Evolutionary conservation across 2,113 vertebrate species (phyloP).

Genomic region (Procavia capensis): DNA sequence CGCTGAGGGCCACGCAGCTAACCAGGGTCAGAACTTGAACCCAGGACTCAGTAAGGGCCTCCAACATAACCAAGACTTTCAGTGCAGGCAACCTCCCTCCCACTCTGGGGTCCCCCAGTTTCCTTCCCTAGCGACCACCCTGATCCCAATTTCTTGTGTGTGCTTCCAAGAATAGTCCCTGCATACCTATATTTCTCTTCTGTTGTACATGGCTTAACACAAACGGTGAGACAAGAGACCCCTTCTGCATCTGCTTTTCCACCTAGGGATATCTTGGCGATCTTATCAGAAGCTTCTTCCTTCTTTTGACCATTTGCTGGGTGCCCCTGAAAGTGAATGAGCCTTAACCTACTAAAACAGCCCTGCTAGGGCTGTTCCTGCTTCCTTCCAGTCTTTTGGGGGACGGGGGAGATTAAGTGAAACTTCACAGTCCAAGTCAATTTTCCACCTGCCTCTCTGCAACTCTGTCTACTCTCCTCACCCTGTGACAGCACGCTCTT

Average conservation of each 20-base stretch:
- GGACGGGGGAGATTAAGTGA: no score
- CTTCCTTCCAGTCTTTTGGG: not conserved
- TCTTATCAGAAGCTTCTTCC: not conserved
- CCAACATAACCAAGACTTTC: not conserved
- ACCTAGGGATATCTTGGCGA: fast-evolving
- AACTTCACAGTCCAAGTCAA: no score
- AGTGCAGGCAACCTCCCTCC: not conserved
- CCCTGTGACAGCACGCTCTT: no score
- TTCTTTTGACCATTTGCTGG: not conserved
- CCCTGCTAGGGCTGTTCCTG: no score
- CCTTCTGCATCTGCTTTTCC: not conserved
- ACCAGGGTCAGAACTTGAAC: not conserved
- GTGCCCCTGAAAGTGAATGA: not conserved
- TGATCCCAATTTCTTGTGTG: not conserved
- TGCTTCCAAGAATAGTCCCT: conserved; percentile 26
- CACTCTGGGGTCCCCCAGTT: not conserved
- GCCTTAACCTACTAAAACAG: not conserved
- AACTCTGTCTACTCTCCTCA: no score
- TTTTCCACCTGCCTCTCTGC: no score
- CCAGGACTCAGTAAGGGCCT: not conserved
- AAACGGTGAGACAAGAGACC: not conserved
- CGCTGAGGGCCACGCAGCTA: not conserved
- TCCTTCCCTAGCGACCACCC: not conserved
- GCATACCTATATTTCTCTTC: not conserved
- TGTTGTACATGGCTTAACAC: not conserved